phyloP scores from a whole-genome alignment of 2,888 invertebrate genomes.

The Silvanus unidentatus region DNA sequence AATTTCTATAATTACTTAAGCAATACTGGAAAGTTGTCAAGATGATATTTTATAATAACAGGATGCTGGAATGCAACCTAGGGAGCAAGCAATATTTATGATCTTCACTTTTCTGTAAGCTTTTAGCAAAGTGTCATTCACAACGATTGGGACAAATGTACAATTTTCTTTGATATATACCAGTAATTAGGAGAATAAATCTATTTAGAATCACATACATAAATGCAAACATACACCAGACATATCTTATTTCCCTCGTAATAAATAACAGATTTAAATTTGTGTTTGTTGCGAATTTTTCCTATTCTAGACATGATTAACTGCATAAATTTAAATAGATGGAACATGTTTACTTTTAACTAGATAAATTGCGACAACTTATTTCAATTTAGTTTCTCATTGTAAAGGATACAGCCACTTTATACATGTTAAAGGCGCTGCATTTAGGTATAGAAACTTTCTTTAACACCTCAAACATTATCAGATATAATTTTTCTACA shows the following conservation, averaged over 20 bases:
- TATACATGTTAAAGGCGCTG: too few relatives aligned
- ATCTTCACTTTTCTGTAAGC: slow-evolving; percentile 1
- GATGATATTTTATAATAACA: too few relatives aligned
- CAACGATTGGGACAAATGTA: slow-evolving; percentile 24
- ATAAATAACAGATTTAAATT: slow-evolving; percentile 15
- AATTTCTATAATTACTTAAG: too few relatives aligned
- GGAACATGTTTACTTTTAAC: background rate
- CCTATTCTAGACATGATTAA: background rate
- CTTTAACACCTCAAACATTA: too few relatives aligned
- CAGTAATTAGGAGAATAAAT: slow-evolving; percentile 18
- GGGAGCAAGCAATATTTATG: background rate
- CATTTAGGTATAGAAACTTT: too few relatives aligned
- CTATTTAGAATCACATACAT: slow-evolving; percentile 13
- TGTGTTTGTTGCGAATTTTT: background rate
- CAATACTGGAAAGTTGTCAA: too few relatives aligned
- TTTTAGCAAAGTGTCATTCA: slow-evolving; percentile 23
- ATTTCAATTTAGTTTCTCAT: too few relatives aligned
- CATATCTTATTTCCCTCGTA: slow-evolving; percentile 15
- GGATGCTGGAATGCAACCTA: background rate
- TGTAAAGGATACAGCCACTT: too few relatives aligned
- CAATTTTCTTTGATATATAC: slow-evolving; percentile 22
- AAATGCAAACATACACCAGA: too few relatives aligned
- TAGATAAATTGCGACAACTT: too few relatives aligned
- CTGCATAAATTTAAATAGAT: background rate
- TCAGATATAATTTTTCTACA: too few relatives aligned